Base-by-base conservation (phyloP, 2,888 invertebrate species). In the Lysandra bellargus region DNA sequence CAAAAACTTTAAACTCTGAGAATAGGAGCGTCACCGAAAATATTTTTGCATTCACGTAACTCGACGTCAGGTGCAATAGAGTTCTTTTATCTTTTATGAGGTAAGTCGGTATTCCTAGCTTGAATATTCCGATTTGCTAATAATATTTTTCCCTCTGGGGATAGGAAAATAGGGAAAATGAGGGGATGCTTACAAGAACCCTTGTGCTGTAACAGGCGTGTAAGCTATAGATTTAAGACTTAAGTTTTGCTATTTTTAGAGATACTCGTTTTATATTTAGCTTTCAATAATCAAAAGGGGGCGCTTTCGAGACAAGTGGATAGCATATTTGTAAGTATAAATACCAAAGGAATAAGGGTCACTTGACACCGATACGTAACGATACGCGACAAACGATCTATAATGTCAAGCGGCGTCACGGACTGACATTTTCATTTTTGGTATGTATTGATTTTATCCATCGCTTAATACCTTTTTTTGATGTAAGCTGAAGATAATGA, bases 21-120 rank as follows among this genome's bases (percentile, higher is more conserved):
- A 76, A 53, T 76, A 44, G 17, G 33, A 76, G 53, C 57, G 75
- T 53, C 53, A 33, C 76, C 33, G 33, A 76, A 76, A 57, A 76
- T 76, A 76, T 57, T 37, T 76, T 76, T 57, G 30, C 76, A 76
- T 76, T 57, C 75, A 49, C 75, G 75, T 44, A 75, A 14, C 44
- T 75, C 49, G 53, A 53, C 76, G 76, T 75, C 75, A 75, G 37
- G 37, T 57, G 33, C 57, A 57, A 33, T 76, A 12, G 17, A 57
- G 33, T 53, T 23, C 76, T 53, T 76, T 76, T 76, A 76, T 76
- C 76, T 76, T 76, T 76, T 76, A 76, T 57, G 33, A 76, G 76
- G 57, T 33, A 76, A 76, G 17, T 53, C n/a, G 4, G 30, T 44
- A 40, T 44, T 30, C 30, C 53, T 7, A 23, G 57, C 57, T 17